Percentiles rank a stretch among this genome's conserved stretches.
Evolutionary conservation across 1,140 invertebrate species (phyloP).

Genomic region (Phortica variegata): DNA sequence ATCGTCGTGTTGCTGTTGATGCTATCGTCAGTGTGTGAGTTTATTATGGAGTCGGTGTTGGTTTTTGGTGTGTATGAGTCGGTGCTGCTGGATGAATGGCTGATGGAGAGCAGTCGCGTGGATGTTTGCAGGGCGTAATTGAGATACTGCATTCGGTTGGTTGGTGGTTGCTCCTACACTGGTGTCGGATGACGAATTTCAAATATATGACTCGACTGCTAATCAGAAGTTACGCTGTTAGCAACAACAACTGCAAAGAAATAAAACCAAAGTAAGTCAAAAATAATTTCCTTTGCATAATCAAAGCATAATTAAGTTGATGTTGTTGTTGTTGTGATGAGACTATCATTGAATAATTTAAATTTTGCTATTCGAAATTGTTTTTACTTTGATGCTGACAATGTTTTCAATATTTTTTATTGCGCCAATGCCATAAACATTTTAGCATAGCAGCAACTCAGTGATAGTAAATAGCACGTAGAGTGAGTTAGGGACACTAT

Average conservation of each 20-base stretch:
- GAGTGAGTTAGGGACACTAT: too few relatives aligned
- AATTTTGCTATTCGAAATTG: too few relatives aligned
- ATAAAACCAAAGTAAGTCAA: constrained; percentile 17
- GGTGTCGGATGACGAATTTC: neutral
- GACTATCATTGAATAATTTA: too few relatives aligned
- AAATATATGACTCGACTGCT: too few relatives aligned
- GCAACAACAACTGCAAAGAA: constrained; percentile 18
- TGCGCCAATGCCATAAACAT: too few relatives aligned
- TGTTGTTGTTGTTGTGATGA: too few relatives aligned
- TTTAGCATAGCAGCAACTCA: too few relatives aligned
- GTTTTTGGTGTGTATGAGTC: constrained; percentile 17
- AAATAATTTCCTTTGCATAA: constrained; percentile 7
- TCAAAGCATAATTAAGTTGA: neutral
- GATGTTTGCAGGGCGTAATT: constrained; percentile 56
- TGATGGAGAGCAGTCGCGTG: constrained; percentile 48
- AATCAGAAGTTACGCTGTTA: neutral
- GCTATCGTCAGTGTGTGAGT: constrained; percentile 26
- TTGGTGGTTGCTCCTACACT: constrained; percentile 6
- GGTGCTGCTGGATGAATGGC: constrained; percentile 15
- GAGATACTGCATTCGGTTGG: constrained; percentile 57
- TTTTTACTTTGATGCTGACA: neutral
- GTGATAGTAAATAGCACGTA: too few relatives aligned
- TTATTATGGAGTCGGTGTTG: constrained; percentile 16
- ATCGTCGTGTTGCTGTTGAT: constrained; percentile 12
- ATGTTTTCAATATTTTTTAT: too few relatives aligned